phyloP scores from a whole-genome alignment of 2,797 vertebrate genomes.

The Cossypha heuglini region DNA sequence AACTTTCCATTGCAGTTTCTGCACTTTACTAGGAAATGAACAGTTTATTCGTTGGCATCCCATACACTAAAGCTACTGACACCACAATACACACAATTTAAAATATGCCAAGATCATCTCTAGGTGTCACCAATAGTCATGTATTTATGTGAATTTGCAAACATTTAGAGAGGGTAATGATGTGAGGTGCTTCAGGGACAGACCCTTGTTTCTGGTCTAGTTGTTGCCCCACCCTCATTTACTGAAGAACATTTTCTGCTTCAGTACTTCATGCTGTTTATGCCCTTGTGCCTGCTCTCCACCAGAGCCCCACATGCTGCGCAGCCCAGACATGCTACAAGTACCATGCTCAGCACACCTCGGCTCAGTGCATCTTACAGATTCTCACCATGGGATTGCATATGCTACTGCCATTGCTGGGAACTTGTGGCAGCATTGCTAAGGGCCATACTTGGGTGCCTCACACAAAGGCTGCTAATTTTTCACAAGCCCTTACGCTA shows the following conservation, averaged over 20 bases:
- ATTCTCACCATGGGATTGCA: background rate
- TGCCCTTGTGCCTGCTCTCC: background rate
- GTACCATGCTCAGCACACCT: fast-evolving
- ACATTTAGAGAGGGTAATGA: background rate
- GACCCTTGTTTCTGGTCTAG: background rate
- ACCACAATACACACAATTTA: fast-evolving
- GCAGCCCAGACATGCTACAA: fast-evolving
- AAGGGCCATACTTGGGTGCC: fast-evolving
- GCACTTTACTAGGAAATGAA: background rate
- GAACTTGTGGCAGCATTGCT: background rate
- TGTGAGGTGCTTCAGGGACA: background rate
- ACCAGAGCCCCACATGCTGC: fast-evolving
- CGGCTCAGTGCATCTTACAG: background rate
- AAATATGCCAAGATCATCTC: background rate
- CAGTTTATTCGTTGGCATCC: background rate
- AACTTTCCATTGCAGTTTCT: background rate
- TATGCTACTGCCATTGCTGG: background rate
- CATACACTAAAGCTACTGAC: background rate
- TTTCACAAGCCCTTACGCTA: background rate
- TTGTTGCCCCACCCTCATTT: fast-evolving
- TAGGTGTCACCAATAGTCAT: background rate
- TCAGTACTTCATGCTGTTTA: background rate
- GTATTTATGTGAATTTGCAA: background rate
- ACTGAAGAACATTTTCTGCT: background rate
- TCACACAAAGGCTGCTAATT: background rate